Base-by-base conservation (phyloP, 2,888 invertebrate species). In the Petrophora chlorosata region DNA sequence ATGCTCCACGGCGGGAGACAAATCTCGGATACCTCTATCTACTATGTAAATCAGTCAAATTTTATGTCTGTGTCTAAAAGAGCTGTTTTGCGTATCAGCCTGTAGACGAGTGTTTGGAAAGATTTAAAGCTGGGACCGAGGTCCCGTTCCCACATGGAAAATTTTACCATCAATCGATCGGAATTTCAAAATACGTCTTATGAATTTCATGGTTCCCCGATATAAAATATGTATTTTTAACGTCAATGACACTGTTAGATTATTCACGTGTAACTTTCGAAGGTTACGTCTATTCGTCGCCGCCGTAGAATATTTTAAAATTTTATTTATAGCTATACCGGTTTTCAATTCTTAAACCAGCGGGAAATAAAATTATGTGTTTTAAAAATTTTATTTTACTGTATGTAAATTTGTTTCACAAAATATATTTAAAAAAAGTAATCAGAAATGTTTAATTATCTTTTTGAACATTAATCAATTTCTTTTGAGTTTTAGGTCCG, bases 101-200 rank as follows among this genome's bases (percentile, higher is more conserved):
- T 54, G 38, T 50, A 58, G 38, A 54, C 46, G 53, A 56, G 42
- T 41, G 44, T 45, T 45, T 56, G 51, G 35, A 35, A 40, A 22
- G 36, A 35, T 43, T 52, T 35, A 25, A 19, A 42, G 14, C 34
- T 56, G 61, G 59, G 62, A 63, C 47, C 65, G 51, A 49, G 63
- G 65, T 62, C 61, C 67, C 65, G 65, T 70, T 76, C 71, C 7
- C 68, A 54, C 52, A 72, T 69, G 73, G 72, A 74, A 76, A 71
- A 72, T 68, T 77, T 76, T 67, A 64, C 57, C 62, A 63, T 60
- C 56, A n/a, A 51, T 56, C 51, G 56, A 69, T 67, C 50, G 53
- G 74, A 80, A 66, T 81, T 79, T 73, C 61, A 78, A 80, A 81
- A 61, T 63, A 69, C 49, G 59, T 45, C 56, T 59, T 68, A 74